Evolutionary conservation across 2,888 invertebrate genomes (phyloP).

Genomic region (Erebia ligea): DNA sequence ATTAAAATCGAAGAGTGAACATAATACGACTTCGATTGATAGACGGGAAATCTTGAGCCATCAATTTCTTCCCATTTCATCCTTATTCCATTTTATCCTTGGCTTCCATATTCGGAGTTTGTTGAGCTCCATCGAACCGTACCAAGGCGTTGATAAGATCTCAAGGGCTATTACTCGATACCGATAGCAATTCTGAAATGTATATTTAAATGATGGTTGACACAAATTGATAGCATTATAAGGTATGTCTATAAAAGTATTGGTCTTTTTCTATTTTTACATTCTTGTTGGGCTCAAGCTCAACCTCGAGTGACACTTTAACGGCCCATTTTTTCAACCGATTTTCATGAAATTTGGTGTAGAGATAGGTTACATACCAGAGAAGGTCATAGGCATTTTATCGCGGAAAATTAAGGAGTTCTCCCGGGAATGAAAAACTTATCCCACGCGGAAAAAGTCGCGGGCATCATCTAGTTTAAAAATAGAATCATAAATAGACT

Average conservation of each 20-base stretch:
- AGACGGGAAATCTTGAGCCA: slow-evolving; percentile 28
- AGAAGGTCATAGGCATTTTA: no score
- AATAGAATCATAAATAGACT: no score
- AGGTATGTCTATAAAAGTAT: not conserved
- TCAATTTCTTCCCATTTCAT: slow-evolving; percentile 31
- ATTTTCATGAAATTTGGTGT: no score
- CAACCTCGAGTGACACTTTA: no score
- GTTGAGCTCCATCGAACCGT: slow-evolving; percentile 46
- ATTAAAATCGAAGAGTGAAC: slow-evolving; percentile 36
- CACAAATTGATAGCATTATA: slow-evolving; percentile 6
- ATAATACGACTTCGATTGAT: slow-evolving; percentile 34
- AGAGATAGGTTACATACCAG: no score
- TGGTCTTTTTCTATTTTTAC: not conserved
- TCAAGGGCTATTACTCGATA: slow-evolving; percentile 36
- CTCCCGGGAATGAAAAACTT: no score
- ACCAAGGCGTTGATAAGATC: slow-evolving; percentile 39
- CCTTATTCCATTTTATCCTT: slow-evolving; percentile 29
- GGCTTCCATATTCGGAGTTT: slow-evolving; percentile 41
- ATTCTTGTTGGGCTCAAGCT: not conserved
- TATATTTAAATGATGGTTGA: slow-evolving; percentile 28
- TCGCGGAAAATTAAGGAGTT: no score
- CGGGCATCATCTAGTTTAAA: no score
- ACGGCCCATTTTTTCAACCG: no score
- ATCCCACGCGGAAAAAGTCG: no score
- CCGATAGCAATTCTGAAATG: slow-evolving; percentile 43